Percentiles rank a stretch among this genome's conserved stretches.
Evolutionary conservation across 2,888 invertebrate species (phyloP).

Genomic region (Cryptus armator): DNA sequence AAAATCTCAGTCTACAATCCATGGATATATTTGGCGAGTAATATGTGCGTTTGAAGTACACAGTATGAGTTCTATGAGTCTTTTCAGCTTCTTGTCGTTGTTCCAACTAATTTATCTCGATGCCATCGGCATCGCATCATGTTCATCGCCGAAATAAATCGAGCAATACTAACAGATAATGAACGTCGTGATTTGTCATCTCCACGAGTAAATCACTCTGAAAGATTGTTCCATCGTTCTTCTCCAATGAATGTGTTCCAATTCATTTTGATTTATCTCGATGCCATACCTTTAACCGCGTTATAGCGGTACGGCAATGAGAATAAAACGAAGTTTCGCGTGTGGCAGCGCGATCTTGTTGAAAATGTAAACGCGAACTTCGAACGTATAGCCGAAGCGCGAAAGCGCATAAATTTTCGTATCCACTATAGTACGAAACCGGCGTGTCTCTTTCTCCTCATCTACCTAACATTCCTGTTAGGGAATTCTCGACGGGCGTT

Average conservation of each 20-base stretch:
- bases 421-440: slow-evolving; percentile 11
- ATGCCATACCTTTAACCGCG: slow-evolving; percentile 56
- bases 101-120: neutral
- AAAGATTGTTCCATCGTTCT: slow-evolving; percentile 32
- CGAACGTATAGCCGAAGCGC: slow-evolving; percentile 15
- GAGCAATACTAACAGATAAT: slow-evolving; percentile 1
- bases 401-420: slow-evolving; percentile 52
- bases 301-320: slow-evolving; percentile 16
- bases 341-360: slow-evolving; percentile 43
- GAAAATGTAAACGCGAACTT: slow-evolving; percentile 54
- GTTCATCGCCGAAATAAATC: slow-evolving; percentile 9
- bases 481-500: slow-evolving; percentile 32
- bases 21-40: slow-evolving; percentile 9
- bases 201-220: slow-evolving; percentile 54
- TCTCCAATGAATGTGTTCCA: slow-evolving; percentile 20
- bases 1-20: neutral
- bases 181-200: slow-evolving; percentile 34
- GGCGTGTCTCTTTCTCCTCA: neutral
- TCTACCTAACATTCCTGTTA: slow-evolving; percentile 30
- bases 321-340: slow-evolving; percentile 57
- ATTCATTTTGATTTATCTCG: slow-evolving; percentile 62
- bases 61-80: neutral
- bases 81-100: neutral
- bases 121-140: too few relatives aligned
- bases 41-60: neutral